phyloP scores from a whole-genome alignment of 2,113 vertebrate genomes.

The Triplophysa siluroides region DNA sequence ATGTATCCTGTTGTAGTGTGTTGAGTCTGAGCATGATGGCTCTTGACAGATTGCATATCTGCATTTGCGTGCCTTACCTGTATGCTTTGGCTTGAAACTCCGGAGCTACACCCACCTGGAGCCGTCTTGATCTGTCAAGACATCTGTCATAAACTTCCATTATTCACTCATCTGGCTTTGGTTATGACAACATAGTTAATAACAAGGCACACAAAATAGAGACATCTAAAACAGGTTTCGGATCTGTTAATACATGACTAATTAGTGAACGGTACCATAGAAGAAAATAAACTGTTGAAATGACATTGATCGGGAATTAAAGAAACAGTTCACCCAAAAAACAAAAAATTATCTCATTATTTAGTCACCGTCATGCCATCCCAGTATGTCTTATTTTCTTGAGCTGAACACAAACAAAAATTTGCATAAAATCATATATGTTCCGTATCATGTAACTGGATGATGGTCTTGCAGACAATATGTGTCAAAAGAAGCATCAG shows the following conservation, averaged over 20 bases:
- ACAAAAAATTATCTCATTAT: too few species aligned
- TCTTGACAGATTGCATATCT: slow-evolving; percentile 2
- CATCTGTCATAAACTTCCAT: not conserved
- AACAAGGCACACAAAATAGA: not conserved
- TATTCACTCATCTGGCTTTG: slow-evolving; percentile 20
- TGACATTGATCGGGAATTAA: not conserved
- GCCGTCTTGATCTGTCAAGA: slow-evolving; percentile 10
- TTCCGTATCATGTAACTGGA: too few species aligned
- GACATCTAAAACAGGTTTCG: slow-evolving; percentile 11
- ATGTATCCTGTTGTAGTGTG: not conserved
- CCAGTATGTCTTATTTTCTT: too few species aligned
- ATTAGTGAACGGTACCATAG: not conserved
- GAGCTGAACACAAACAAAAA: too few species aligned
- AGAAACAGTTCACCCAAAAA: not conserved
- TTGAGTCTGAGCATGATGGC: not conserved
- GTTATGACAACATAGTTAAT: slow-evolving; percentile 14
- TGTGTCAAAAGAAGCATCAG: too few species aligned
- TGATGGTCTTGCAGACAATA: too few species aligned
- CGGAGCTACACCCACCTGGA: not conserved
- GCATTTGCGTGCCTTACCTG: slow-evolving; percentile 14
- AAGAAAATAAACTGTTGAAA: not conserved
- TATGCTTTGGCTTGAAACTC: slow-evolving; percentile 9
- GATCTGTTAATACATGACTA: slow-evolving; percentile 27
- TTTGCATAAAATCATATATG: too few species aligned
- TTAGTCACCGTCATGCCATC: too few species aligned